Evolutionary conservation across 2,797 vertebrate species (phyloP).

Genomic region (Phalloptychus januarius): DNA sequence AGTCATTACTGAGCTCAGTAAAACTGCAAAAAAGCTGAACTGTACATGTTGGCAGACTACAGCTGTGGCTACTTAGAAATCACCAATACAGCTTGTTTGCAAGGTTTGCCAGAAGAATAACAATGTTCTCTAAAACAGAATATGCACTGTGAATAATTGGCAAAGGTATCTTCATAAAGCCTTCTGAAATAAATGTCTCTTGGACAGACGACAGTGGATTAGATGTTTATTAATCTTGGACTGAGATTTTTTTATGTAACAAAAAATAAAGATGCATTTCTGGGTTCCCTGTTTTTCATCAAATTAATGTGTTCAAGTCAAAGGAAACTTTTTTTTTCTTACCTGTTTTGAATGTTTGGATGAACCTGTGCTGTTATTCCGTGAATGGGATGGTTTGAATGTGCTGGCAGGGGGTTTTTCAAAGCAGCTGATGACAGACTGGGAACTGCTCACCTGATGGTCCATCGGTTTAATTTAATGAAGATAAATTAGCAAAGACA

Average conservation of each 20-base stretch:
- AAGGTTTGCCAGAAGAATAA: background rate
- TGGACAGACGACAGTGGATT: background rate
- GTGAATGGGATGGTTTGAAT: constrained; percentile 74
- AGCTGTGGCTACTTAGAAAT: background rate
- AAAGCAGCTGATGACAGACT: constrained; percentile 52
- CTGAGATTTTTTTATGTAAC: background rate
- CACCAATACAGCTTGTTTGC: background rate
- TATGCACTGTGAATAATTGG: background rate
- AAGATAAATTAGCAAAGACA: constrained; percentile 17
- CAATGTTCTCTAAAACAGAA: background rate
- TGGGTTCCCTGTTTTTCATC: background rate
- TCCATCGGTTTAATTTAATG: constrained; percentile 61
- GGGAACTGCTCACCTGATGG: constrained; percentile 70
- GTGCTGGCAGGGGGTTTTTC: constrained; percentile 63
- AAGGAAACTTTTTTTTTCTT: background rate
- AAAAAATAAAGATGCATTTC: background rate
- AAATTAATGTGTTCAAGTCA: background rate
- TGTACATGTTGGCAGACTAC: background rate
- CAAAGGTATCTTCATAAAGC: background rate
- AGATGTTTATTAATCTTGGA: background rate
- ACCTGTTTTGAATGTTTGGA: constrained; percentile 78
- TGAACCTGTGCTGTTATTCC: constrained; percentile 85
- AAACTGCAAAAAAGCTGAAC: background rate
- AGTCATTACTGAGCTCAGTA: background rate
- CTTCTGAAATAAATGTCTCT: background rate